phyloP scores from a whole-genome alignment of 2,113 vertebrate genomes.

The Paramormyrops kingsleyae region DNA sequence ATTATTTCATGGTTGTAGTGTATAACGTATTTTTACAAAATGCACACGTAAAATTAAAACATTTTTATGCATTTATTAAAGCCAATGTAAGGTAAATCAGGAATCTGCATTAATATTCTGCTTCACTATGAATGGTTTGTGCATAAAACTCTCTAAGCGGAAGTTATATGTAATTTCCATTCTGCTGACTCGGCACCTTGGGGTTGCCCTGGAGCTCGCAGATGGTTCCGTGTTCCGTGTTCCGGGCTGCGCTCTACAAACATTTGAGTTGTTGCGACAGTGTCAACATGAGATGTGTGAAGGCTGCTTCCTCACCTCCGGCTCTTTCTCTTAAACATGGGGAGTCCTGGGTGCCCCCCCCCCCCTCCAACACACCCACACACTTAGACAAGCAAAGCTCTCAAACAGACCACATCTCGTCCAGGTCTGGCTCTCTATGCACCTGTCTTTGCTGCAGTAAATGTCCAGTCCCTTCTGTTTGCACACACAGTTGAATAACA shows the following conservation, averaged over 20 bases:
- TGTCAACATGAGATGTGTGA: slow-evolving; percentile 36
- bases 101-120: neutral
- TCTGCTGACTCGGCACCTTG: neutral
- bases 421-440: slow-evolving; percentile 52
- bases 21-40: neutral
- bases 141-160: neutral
- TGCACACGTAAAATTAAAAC: neutral
- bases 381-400: slow-evolving; percentile 48
- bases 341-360: slow-evolving; percentile 55
- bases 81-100: neutral
- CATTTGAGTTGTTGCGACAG: slow-evolving; percentile 42
- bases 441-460: neutral
- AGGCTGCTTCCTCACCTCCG: slow-evolving; percentile 52
- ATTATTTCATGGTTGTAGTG: neutral
- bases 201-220: neutral
- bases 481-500: neutral
- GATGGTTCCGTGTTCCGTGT: neutral
- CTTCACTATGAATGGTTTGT: neutral
- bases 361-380: slow-evolving; percentile 37
- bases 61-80: neutral
- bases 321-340: slow-evolving; percentile 54
- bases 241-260: neutral
- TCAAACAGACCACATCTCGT: slow-evolving; percentile 64
- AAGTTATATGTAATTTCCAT: neutral
- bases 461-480: neutral